Base-by-base conservation (phyloP, 2,888 invertebrate genomes). In the Macrosoma leucophasiata region DNA sequence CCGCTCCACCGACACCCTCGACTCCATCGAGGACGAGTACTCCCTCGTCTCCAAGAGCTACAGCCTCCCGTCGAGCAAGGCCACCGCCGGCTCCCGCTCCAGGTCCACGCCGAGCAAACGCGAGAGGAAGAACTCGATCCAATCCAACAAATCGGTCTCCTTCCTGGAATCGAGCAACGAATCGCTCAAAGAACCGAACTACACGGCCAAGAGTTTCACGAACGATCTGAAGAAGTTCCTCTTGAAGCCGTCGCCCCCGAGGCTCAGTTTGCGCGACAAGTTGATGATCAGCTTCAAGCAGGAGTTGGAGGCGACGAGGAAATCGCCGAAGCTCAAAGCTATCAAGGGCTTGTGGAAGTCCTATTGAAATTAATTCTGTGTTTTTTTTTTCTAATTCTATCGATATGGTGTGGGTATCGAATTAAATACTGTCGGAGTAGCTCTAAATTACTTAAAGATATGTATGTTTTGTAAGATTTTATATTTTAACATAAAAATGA, bases 331-430 rank as follows among this genome's bases (percentile, higher is more conserved):
- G 53, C 60, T 85, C 10, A 76, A 73, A 53, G 84, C 82, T 23
- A 84, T 85, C 13, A 82, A 84, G 45, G 85, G 85, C 24, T 58
- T 85, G 33, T 85, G 85, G 85, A 85, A 85, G 44, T 85, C 85
- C 33, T 84, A 84, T 53, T 85, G 53, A 65, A 28, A 10, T 40
- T 8, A 41, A 12, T 30, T 30, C 12, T 30, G 32, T 27, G 29
- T 29, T 22, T 21, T 23, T 9, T 23, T 25, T 24, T 33, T 22
- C 30, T 35, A 40, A 31, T 35, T 29, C 24, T 36, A 41, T 36
- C 27, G 26, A 33, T 38, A 37, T 9, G 10, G n/a, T 28, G 28
- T 33, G 32, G 26, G 29, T 33, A 7, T 17, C 4, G 17, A 17
- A 4, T 32, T 15, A 35, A 35, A 24, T 27, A 31, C 29, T 22